Base-by-base conservation (phyloP, 1,140 invertebrate species). In the Notospermus geniculatus region DNA sequence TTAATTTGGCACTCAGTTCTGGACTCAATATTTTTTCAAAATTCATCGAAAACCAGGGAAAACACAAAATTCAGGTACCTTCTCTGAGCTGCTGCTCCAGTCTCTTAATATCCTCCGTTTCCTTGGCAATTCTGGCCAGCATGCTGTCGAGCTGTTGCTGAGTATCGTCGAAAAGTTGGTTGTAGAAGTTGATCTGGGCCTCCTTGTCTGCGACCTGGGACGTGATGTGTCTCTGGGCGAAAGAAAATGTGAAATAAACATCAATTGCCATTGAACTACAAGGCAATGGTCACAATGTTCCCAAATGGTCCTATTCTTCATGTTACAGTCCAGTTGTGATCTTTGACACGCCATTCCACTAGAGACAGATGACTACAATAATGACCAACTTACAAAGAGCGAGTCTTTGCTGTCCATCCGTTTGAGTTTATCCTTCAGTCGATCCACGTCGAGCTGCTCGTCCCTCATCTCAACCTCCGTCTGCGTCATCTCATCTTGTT, bases 91-190 rank as follows among this genome's bases (percentile, higher is more conserved):
- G 70, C 25, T 70, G 68, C 54, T 79, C 77, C 11, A 79, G 60
- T 30, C 71, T 70, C 52, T 75, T 78, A 53, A 79, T 77, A 36
- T 76, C 76, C 15, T 64, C 59, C 0, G 75, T 77, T 64, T 79
- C 76, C 39, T 56, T 71, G 25, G 74, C 73, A 41, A 79, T 71
- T 23, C 65, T 74, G 30, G 68, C 67, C 45, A 77, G 22, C 68
- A 77, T 71, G 9, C 71, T 63, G 36, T 73, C 70, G 7, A 78
- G 66, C 52, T 79, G 68, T 19, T 69, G 60, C 54, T 79, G 72
- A 32, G 77, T 54, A 36, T 75, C 70, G 19, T 63, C 63, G 54
- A 73, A 73, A 60, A 70, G 63, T 27, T 76, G 66, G 54, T 70
- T 73, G 54, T 60, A 68, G 27, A 74, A 67, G 57, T 67, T 71